Base-by-base conservation (phyloP, 2,888 invertebrate genomes). In the Euproctis similis region DNA sequence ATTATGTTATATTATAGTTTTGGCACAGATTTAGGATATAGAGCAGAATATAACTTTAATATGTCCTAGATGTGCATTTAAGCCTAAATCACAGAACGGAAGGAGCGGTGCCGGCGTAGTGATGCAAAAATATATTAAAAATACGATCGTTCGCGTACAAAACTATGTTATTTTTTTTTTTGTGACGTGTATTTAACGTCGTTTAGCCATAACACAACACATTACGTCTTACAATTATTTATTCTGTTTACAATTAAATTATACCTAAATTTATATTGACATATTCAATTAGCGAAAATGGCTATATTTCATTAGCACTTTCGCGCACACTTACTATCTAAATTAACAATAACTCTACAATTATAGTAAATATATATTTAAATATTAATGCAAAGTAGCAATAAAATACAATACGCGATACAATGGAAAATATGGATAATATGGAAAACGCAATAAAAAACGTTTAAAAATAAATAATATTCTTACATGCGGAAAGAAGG, bases 51-150 rank as follows among this genome's bases (percentile, higher is more conserved):
- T n/a, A 53, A 44, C 36, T 39, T 49, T 46, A 35, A 36, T 55
- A 51, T 60, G 57, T 50, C 63, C n/a, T 74, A 69, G 56, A 55
- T 61, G 73, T 64, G 60, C 55, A 31, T 60, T 69, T 71, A 78
- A 71, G 72, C 71, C 78, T 80, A 81, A 69, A 77, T 80, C 77
- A 81, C 80, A 80, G 80, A 77, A 74, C 70, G 63, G 71, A 76
- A 74, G 71, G 68, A 64, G 71, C 70, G 67, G 74, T 77, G 81
- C 73, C 41, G 59, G 66, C 61, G 63, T 54, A 40, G 63, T 68
- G 68, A 70, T 80, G 80, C 73, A 81, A 77, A 76, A 77, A 81
- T 78, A 78, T 71, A 69, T 46, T 49, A 56, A 64, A 32, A 47
- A 66, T 53, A 59, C 57, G 46, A 54, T 49, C n/a, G 55, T 51